A percentile compares a stretch with the other conserved stretches of the same genome.
Evolutionary conservation across 2,888 invertebrate species (phyloP).

Genomic region (Xestia c-nigrum): DNA sequence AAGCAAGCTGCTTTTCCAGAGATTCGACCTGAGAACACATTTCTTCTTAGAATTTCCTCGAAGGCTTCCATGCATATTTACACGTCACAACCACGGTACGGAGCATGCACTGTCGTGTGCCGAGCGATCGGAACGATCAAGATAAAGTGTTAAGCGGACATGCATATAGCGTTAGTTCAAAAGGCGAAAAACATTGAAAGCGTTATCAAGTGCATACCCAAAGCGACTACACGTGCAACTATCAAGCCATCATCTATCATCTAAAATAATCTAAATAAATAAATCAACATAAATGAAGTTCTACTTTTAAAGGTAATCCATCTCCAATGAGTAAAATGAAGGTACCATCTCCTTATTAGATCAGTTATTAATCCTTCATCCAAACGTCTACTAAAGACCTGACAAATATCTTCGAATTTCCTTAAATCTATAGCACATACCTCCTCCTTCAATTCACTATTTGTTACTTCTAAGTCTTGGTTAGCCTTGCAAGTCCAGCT

Average conservation of each 20-base stretch:
- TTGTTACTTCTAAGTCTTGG: slow-evolving; percentile 92
- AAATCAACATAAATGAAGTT: slow-evolving; percentile 34
- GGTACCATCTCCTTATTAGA: slow-evolving; percentile 40
- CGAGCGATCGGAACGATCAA: slow-evolving; percentile 68
- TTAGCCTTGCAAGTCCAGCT: slow-evolving; percentile 89
- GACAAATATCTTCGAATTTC: neutral
- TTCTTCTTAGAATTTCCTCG: slow-evolving; percentile 83
- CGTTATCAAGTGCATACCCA: slow-evolving; percentile 69
- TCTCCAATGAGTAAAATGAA: slow-evolving; percentile 41
- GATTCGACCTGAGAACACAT: slow-evolving; percentile 90
- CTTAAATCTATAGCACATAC: slow-evolving; percentile 79
- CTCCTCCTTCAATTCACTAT: slow-evolving; percentile 93
- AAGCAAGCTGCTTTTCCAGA: slow-evolving; percentile 90
- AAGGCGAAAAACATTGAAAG: slow-evolving; percentile 73
- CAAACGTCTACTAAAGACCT: neutral
- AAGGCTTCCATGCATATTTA: slow-evolving; percentile 83
- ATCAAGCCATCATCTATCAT: slow-evolving; percentile 44
- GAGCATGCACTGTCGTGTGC: slow-evolving; percentile 81
- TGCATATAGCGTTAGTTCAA: slow-evolving; percentile 71
- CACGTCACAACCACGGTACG: slow-evolving; percentile 74
- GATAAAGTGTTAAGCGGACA: slow-evolving; percentile 72
- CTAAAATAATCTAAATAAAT: slow-evolving; percentile 33
- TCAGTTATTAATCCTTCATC: slow-evolving; percentile 28
- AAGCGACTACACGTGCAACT: slow-evolving; percentile 70
- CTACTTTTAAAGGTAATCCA: slow-evolving; percentile 16